Base-by-base conservation (phyloP, 2,888 invertebrate species). In the Pristionchus arcanus region DNA sequence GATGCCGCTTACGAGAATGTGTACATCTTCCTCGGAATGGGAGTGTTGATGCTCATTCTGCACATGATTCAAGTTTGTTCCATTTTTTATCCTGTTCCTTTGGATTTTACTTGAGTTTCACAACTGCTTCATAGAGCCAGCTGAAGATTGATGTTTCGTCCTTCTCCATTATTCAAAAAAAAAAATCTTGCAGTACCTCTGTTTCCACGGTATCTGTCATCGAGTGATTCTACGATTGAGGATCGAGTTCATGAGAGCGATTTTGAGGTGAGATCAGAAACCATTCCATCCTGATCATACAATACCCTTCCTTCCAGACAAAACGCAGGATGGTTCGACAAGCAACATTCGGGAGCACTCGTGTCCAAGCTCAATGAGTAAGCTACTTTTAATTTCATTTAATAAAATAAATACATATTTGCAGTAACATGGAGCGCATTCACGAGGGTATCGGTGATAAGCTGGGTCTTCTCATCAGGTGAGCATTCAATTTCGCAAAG, bases 381-480 rank as follows among this genome's bases (percentile, higher is more conserved):
- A 90, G 92, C 89, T 4, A 13, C 42, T 49, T 25, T 28, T 28
- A 42, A 49, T 21, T 16, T 49, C 3, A 34, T 77, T 37, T 55
- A 16, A 55, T 31, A 15, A 42, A 77, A 42, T n/a, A 81, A 89
- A 55, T 74, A 34, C 4, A n/a, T n/a, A 21, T 21, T 91, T 91
- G 37, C 87, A 92, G 92, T 66, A 91, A 92, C 90, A 91, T 92
- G 90, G 92, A 92, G 71, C 90, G 92, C 37, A 92, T 92, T 89
- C 92, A 92, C 87, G 94, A 94, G 87, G 94, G 94, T 37, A 92
- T 94, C 89, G 94, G 94, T 49, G 94, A 93, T 87, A 94, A 94
- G 87, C 91, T 94, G 21, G 93, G 93, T 37, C 91, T 94, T n/a
- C 92, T 94, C 31, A 90, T 94, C 85, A 90, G 93, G 42, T 66